phyloP scores from a whole-genome alignment of 2,888 invertebrate species.

The Quadriops clusia region DNA sequence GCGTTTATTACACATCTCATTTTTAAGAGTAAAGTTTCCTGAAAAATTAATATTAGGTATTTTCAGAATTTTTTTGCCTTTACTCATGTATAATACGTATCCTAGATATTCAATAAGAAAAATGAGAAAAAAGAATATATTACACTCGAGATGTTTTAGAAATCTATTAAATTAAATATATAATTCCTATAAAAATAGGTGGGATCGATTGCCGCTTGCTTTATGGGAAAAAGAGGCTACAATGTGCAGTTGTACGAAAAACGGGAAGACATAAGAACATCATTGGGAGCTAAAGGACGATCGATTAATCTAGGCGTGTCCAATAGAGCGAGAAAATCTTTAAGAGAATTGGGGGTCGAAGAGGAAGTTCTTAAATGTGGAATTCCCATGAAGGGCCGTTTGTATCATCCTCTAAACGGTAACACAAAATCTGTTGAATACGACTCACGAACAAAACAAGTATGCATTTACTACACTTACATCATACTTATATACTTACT shows the following conservation, averaged over 20 bases:
- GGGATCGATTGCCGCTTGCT: slow-evolving; percentile 76
- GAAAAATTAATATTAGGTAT: no score
- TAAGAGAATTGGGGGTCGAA: slow-evolving; percentile 72
- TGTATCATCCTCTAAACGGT: slow-evolving; percentile 72
- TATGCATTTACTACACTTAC: no score
- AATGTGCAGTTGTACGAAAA: slow-evolving; percentile 77
- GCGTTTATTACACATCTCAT: no score
- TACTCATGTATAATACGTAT: no score
- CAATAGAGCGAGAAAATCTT: slow-evolving; percentile 68
- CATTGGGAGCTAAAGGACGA: slow-evolving; percentile 62
- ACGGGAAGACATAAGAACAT: slow-evolving; percentile 69
- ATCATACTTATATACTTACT: no score
- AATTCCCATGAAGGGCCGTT: slow-evolving; percentile 82
- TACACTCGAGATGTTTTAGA: no score
- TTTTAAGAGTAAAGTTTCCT: no score
- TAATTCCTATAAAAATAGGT: no score
- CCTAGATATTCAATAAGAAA: no score
- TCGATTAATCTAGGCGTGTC: slow-evolving; percentile 94
- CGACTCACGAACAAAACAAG: slow-evolving; percentile 66
- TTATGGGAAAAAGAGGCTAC: slow-evolving; percentile 74
- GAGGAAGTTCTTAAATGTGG: slow-evolving; percentile 55
- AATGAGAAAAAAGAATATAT: no score
- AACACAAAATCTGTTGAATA: slow-evolving; percentile 66
- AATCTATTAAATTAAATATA: no score
- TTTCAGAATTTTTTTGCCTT: no score